Conservation (phyloP, 2,888 invertebrate genomes). For the Cataglyphis altisquamis region DNA sequence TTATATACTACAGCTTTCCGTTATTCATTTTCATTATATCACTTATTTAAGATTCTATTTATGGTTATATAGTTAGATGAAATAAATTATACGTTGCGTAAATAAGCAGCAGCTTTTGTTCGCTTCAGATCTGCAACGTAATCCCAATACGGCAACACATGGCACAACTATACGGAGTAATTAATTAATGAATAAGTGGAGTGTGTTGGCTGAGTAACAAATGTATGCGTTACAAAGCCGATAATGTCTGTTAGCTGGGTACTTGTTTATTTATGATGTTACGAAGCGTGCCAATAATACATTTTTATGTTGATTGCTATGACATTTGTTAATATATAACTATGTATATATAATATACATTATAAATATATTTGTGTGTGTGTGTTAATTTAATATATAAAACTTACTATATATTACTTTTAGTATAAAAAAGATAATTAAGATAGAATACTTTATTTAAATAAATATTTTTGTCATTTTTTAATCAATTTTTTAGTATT, state of each 20-base stretch:
- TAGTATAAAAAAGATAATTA: background rate
- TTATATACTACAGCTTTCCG: background rate
- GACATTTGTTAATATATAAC: background rate
- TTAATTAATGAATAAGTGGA: slow-evolving; percentile 42
- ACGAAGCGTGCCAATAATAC: slow-evolving; percentile 1
- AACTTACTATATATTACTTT: background rate
- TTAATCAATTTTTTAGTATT: background rate
- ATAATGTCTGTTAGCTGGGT: slow-evolving; percentile 30
- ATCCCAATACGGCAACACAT: slow-evolving; percentile 17
- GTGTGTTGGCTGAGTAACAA: slow-evolving; percentile 32
- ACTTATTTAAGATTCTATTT: background rate
- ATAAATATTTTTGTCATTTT: background rate
- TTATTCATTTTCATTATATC: background rate
- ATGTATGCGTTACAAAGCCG: slow-evolving; percentile 26
- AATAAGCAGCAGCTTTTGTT: slow-evolving; percentile 19
- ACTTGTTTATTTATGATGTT: slow-evolving; percentile 34
- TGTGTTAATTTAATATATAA: background rate
- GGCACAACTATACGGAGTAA: slow-evolving; percentile 3
- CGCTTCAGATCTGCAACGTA: slow-evolving; percentile 21
- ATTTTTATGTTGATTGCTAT: slow-evolving; percentile 26
- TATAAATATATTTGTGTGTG: too few relatives aligned
- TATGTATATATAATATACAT: background rate
- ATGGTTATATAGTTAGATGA: background rate
- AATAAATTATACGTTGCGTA: slow-evolving; percentile 22
- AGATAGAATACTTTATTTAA: background rate